Conservation (phyloP, 2,113 vertebrate species). For the Leucopternis melanops region DNA sequence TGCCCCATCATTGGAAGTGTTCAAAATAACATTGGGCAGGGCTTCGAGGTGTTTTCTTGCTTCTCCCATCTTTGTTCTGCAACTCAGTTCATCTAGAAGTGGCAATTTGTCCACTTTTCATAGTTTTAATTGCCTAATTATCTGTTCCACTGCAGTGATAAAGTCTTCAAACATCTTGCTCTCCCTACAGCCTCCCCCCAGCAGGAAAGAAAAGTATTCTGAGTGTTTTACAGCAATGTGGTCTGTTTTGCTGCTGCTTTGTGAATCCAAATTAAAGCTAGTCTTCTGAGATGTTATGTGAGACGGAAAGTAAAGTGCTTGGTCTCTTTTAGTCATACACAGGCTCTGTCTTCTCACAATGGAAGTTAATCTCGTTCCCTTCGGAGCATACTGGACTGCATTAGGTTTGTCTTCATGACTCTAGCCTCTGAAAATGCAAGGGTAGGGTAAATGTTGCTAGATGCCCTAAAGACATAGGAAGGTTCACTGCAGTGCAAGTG, state of each 20-base stretch:
- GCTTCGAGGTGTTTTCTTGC: neutral
- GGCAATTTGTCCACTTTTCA: slow-evolving; percentile 30
- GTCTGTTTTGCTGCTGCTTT: neutral
- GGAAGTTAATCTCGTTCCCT: neutral
- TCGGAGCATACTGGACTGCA: neutral
- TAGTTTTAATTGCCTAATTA: slow-evolving; percentile 53
- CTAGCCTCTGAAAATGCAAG: neutral
- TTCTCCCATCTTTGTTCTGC: neutral
- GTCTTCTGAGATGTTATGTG: neutral
- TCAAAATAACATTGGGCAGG: neutral
- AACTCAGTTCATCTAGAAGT: neutral
- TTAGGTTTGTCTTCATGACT: neutral
- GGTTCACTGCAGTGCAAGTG: neutral
- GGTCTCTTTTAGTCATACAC: neutral
- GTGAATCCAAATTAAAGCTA: neutral
- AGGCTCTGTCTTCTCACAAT: neutral
- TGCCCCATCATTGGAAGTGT: neutral
- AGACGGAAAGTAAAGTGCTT: neutral
- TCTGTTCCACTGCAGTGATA: slow-evolving; percentile 15
- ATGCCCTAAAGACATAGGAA: neutral
- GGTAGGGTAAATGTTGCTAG: neutral
- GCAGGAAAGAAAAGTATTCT: neutral
- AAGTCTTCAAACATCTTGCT: slow-evolving; percentile 13
- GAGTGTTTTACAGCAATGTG: neutral
- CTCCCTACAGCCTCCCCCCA: neutral